Evolutionary conservation across 2,888 invertebrate genomes (phyloP), one percentile per base, ranked within the genome.

Genomic region (Drosophila atroscutellata): DNA sequence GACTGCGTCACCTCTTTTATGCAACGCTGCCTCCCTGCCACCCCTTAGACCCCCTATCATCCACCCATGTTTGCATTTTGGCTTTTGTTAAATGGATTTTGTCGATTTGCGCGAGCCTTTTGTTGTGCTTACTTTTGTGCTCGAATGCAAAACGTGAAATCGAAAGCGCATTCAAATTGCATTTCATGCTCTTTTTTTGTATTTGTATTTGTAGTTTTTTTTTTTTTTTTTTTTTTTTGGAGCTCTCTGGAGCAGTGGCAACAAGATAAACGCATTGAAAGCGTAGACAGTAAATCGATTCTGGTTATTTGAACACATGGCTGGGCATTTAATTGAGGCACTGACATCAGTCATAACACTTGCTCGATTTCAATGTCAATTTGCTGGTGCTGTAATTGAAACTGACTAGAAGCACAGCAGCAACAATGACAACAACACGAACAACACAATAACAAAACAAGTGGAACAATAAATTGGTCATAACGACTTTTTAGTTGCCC

Each of bases 331-430:
- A 81, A 72, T 60, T 73, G 68, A 65, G 47, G 49, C 59, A 70
- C 56, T 74, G 62, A 63, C 72, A 63, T 68, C 78, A 67, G 45
- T 64, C 61, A 24, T 50, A n/a, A 54, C 32, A 28, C 62, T 20
- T 24, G 45, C 47, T 47, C 72, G 54, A 49, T 74, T 86, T 90
- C 86, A 86, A 86, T 90, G 86, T 77, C 86, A 90, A 74, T 77
- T 76, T 72, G 59, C 37, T 87, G 76, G 81, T 73, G 83, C 80
- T 70, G 83, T 88, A 86, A 86, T 75, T 69, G 77, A 70, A 64
- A 56, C 55, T 47, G 61, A 11, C 5, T 24, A 45, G 45, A 45
- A 45, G 24, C 45, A 45, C 24, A 45, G 20, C 42, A 6, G 20
- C n/a, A 47, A 26, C 18, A 47, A 26, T 42, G 24, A 20, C 42